Evolutionary conservation across 2,797 vertebrate genomes (phyloP).

Genomic region (Hephaestus fuliginosus): DNA sequence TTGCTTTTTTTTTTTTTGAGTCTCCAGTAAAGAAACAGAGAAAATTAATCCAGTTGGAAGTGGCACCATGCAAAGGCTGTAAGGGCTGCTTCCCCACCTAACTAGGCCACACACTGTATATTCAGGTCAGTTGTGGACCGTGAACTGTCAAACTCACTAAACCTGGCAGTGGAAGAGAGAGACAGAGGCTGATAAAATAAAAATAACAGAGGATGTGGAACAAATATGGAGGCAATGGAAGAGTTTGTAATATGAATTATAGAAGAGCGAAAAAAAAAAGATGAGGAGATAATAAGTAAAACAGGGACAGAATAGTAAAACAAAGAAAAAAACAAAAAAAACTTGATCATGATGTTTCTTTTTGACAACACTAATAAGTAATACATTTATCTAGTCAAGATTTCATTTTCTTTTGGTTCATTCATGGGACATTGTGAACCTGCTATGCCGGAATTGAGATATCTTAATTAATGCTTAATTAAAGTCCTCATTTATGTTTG

Average conservation of each 20-base stretch:
- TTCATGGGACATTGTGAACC: neutral
- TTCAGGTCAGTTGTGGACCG: conserved; percentile 62
- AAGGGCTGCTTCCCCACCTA: conserved; percentile 80
- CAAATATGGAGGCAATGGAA: neutral
- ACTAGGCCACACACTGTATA: conserved; percentile 56
- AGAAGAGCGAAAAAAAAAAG: neutral
- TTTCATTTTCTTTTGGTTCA: neutral
- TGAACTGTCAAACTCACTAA: conserved; percentile 57
- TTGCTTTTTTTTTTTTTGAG: conserved; percentile 63
- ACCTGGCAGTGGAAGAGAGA: conserved; percentile 46
- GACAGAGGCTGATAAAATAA: conserved; percentile 12
- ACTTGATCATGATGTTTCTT: neutral
- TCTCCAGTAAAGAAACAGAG: conserved; percentile 72
- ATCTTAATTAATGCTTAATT: neutral
- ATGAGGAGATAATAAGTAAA: neutral
- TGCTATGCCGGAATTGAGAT: neutral
- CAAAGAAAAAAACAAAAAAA: neutral
- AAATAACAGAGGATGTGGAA: neutral
- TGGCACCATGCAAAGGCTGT: conserved; percentile 79
- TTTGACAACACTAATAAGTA: neutral
- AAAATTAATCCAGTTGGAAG: conserved; percentile 75
- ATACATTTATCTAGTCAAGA: neutral
- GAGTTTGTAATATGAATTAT: neutral
- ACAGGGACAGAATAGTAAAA: neutral
- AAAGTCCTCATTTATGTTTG: neutral